Evolutionary conservation across 2,888 invertebrate genomes (phyloP), one percentile per base, ranked within the genome.

Genomic region (Synergus gifuensis): DNA sequence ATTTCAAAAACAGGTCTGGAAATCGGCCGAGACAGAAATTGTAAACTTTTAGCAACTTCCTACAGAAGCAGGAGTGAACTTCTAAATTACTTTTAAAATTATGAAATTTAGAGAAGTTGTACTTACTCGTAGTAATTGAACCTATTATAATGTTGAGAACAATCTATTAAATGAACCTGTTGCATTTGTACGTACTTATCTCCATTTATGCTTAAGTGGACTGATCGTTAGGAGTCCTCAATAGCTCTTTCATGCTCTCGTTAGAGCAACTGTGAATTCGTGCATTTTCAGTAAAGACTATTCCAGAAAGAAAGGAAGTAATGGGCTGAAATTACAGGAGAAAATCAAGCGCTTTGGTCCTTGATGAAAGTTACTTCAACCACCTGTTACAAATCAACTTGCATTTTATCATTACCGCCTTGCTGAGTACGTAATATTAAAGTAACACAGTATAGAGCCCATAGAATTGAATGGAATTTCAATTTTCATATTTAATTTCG

Each of bases 331-430:
- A 73, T 73, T 73, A 73, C 36, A 54, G 54, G 49, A 73, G 54
- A 73, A 54, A 73, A 73, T 73, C 54, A 54, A 73, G 73, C 36
- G 63, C 77, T 67, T 78, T 73, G 76, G 67, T 76, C 76, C 49
- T 77, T 79, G 54, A 18, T 73, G 54, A 73, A 54, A 54, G 73
- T 73, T 73, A 49, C 54, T 54, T 73, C 73, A 73, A 54, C 54
- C 73, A 54, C 73, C 66, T 67, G 78, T 69, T 78, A 44, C 69
- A 78, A 69, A 22, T 69, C 69, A 16, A 46, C 60, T 78, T 78
- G 62, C 69, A 67, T 69, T 78, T 78, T 54, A 58, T 78, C 69
- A 42, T 67, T 69, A 62, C 28, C 58, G 28, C 67, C 69, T 69
- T 69, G 16, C 42, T 58, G 18, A 60, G 46, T 69, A 62, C 28